phyloP scores from a whole-genome alignment of 2,888 invertebrate species.

The Callosobruchus maculatus region DNA sequence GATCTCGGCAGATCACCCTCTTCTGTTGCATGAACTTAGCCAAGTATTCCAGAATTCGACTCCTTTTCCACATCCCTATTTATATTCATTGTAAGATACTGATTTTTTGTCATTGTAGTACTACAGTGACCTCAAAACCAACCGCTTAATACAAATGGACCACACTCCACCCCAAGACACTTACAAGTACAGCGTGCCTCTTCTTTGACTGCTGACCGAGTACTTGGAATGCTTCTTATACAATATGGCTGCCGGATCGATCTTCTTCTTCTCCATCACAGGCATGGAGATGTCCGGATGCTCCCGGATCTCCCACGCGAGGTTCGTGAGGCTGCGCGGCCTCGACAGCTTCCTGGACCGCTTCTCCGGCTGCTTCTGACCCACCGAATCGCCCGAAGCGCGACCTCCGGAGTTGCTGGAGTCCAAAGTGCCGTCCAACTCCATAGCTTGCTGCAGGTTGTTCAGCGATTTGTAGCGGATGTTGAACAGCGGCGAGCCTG shows the following conservation, averaged over 20 bases:
- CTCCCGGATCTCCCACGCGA: slow-evolving; percentile 70
- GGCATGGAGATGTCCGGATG: slow-evolving; percentile 45
- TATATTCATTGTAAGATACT: too few species aligned
- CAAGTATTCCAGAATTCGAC: too few species aligned
- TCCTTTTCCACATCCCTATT: too few species aligned
- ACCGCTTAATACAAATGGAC: not conserved
- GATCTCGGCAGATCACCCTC: too few species aligned
- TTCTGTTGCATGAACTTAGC: too few species aligned
- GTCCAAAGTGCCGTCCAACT: slow-evolving; percentile 73
- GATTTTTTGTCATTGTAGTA: too few species aligned
- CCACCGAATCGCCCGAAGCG: slow-evolving; percentile 77
- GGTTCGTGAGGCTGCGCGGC: slow-evolving; percentile 81
- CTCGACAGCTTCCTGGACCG: slow-evolving; percentile 76
- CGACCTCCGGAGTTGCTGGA: slow-evolving; percentile 86
- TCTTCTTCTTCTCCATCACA: slow-evolving; percentile 36
- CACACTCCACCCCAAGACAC: not conserved
- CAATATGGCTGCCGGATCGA: slow-evolving; percentile 48
- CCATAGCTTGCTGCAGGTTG: slow-evolving; percentile 71
- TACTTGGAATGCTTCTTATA: slow-evolving; percentile 52
- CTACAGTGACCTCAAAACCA: not conserved
- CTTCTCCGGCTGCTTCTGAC: slow-evolving; percentile 78
- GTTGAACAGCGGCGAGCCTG: slow-evolving; percentile 73
- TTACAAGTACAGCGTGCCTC: slow-evolving; percentile 50
- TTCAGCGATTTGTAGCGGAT: slow-evolving; percentile 69
- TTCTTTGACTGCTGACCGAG: slow-evolving; percentile 48